Conservation (phyloP, 2,113 vertebrate species). For the Clarias macrocephalus region DNA sequence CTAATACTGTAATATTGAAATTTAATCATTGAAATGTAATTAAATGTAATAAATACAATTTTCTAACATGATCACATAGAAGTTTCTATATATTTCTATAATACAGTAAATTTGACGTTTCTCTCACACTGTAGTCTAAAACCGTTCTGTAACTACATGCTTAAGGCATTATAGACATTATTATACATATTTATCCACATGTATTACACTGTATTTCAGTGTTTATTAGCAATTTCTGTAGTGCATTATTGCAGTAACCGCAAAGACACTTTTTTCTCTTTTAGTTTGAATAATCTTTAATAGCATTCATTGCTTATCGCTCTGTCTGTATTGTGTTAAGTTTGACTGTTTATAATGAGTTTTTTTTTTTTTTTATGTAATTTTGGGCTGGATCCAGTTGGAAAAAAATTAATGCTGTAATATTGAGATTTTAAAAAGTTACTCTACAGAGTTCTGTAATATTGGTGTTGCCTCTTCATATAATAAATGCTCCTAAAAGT, state of each 20-base stretch:
- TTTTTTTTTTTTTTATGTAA: neutral
- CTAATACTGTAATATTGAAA: no score
- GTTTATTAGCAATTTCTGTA: neutral
- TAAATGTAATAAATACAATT: no score
- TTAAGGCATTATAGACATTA: neutral
- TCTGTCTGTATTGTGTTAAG: neutral
- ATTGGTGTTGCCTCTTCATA: neutral
- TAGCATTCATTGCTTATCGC: neutral
- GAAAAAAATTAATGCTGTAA: neutral
- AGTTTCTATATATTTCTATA: neutral
- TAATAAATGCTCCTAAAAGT: neutral
- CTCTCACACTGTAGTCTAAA: neutral
- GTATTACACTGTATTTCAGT: neutral
- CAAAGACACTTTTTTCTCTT: neutral
- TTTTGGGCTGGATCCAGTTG: neutral
- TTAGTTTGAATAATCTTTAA: neutral
- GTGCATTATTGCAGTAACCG: no score
- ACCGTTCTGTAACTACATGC: no score
- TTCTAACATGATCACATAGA: no score
- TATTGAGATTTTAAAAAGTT: neutral
- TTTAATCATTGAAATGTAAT: no score
- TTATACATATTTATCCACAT: neutral
- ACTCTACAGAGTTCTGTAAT: neutral
- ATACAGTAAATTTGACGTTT: neutral
- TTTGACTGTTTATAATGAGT: neutral